Evolutionary conservation across 1,140 invertebrate genomes (phyloP).

Genomic region (Formica selysi): DNA sequence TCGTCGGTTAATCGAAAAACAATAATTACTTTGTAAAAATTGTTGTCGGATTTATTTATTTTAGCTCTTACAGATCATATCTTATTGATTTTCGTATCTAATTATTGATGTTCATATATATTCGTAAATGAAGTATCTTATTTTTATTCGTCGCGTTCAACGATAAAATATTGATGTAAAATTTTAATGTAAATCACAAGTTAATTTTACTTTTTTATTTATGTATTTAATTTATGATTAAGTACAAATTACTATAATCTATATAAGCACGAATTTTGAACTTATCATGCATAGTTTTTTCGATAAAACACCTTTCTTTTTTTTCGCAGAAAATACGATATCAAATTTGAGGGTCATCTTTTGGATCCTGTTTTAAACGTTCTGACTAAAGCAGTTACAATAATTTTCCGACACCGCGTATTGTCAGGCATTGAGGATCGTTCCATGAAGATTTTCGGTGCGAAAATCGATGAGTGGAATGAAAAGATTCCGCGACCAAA

Average conservation of each 20-base stretch:
- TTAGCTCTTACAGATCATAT: not conserved
- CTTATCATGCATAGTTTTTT: not conserved
- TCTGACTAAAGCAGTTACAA: constrained; percentile 45
- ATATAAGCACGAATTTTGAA: not conserved
- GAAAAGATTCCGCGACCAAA: not conserved
- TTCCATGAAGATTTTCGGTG: not conserved
- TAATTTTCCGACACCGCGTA: constrained; percentile 9
- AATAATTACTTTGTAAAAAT: constrained; percentile 21
- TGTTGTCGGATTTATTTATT: not conserved
- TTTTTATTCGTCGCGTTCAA: not conserved
- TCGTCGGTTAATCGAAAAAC: not conserved
- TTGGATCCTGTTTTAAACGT: constrained; percentile 69
- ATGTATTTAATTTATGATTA: not conserved
- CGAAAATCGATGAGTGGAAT: constrained; percentile 48
- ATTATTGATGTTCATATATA: not conserved
- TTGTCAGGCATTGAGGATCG: constrained; percentile 52
- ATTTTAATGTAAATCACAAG: not conserved
- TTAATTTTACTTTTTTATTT: not conserved
- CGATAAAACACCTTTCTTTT: not conserved
- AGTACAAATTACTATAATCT: not conserved
- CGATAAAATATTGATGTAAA: not conserved
- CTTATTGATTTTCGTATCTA: not conserved
- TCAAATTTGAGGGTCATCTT: constrained; percentile 71
- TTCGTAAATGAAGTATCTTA: not conserved
- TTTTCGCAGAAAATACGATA: constrained; percentile 56